Base-by-base conservation (phyloP, 1,140 invertebrate species). In the Cydia strobilella region DNA sequence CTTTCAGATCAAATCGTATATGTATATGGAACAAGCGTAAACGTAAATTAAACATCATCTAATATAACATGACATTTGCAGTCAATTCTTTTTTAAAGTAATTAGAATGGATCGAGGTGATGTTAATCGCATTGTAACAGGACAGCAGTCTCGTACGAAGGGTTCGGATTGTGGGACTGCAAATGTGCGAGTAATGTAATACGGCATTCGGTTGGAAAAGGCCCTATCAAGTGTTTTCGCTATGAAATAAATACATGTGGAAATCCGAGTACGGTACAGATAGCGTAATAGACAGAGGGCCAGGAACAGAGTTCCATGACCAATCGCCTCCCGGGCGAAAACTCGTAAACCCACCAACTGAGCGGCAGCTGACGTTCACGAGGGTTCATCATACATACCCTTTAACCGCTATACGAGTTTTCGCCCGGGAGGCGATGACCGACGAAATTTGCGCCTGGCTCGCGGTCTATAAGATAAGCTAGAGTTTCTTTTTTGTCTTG, bases 171-270 rank as follows among this genome's bases (percentile, higher is more conserved):
- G 77, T 75, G 74, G 65, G 80, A 80, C 84, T 84, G 81, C 76
- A 84, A 86, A 84, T 82, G 77, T 66, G 76, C 79, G 77, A 75
- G 77, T 78, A 75, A 80, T 82, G 71, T 79, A 48, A 72, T 79
- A 76, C 69, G 74, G 48, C 42, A 77, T 62, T 77, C 78, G 72
- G 23, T 54, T 74, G 51, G 78, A 78, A 80, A 79, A 76, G 80
- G 69, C 51, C 27, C 54, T 7, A 77, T 54, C 78, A 75, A 81
- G 62, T 82, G 73, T 42, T 65, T 74, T 75, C 39, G 51, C 31
- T 63, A 75, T 54, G 23, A 73, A 62, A 71, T 71, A 73, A 62
- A 71, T 71, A 72, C 71, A 63, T 76, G 54, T 13, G 48, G 51
- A 39, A 59, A 27, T 23, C 48, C 23, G 18, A 25, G 27, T 5